Conservation (phyloP, 1,140 invertebrate species). For the Agrypnia vestita region DNA sequence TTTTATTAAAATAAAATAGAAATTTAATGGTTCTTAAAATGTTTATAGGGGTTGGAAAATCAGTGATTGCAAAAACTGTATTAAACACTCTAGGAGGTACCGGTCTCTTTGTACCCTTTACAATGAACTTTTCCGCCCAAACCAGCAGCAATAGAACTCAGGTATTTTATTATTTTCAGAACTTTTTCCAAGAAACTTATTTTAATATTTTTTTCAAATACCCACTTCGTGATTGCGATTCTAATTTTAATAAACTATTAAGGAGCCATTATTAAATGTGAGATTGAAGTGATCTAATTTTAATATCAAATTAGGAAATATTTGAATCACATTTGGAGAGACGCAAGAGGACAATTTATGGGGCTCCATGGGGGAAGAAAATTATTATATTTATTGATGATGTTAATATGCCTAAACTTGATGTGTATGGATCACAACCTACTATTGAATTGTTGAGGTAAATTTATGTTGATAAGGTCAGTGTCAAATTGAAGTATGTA, state of each 20-base stretch:
- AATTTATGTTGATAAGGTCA: too few relatives aligned
- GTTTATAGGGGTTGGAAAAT: conserved; percentile 87
- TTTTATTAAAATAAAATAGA: not conserved
- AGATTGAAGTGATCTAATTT: not conserved
- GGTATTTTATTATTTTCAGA: conserved; percentile 57
- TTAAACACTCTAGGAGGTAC: conserved; percentile 78
- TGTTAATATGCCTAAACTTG: conserved; percentile 90
- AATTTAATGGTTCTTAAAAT: not conserved
- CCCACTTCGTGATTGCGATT: not conserved
- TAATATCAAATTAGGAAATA: conserved; percentile 75
- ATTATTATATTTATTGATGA: conserved; percentile 93
- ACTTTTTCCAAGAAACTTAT: not conserved
- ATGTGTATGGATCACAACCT: conserved; percentile 91
- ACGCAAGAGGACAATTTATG: conserved; percentile 85
- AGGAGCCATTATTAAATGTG: too few relatives aligned
- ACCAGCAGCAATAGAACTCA: conserved; percentile 86
- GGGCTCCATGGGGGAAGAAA: conserved; percentile 88
- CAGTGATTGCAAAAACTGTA: conserved; percentile 84
- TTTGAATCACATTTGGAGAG: conserved; percentile 88
- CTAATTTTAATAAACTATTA: too few relatives aligned
- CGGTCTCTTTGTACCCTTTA: conserved; percentile 80
- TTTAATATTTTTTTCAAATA: not conserved
- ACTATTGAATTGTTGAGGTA: conserved; percentile 90
- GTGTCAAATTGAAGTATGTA: too few relatives aligned
- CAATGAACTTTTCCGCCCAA: conserved; percentile 91